Percentiles rank a stretch among this genome's conserved stretches.
Evolutionary conservation across 2,113 vertebrate genomes (phyloP).

Genomic region (Fregetta grallaria): DNA sequence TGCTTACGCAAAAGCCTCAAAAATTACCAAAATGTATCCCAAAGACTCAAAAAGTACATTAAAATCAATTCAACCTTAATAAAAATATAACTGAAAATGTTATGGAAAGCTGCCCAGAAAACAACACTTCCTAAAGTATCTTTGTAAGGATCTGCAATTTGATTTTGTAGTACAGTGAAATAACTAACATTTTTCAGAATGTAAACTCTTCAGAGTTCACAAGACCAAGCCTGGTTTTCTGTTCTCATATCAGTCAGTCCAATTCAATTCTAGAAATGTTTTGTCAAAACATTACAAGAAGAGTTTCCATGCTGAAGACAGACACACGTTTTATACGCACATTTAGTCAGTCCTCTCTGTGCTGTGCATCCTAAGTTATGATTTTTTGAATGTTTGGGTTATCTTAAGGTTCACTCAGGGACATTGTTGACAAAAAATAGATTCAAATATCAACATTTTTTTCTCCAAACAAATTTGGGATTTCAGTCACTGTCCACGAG

Average conservation of each 20-base stretch:
- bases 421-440: neutral
- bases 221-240: neutral
- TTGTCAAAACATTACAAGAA: neutral
- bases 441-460: neutral
- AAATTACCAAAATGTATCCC: neutral
- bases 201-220: neutral
- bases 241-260: neutral
- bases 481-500: neutral
- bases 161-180: neutral
- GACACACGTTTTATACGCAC: neutral
- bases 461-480: neutral
- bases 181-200: neutral
- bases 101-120: neutral
- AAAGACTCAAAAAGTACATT: neutral
- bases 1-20: neutral
- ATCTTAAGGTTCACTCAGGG: neutral
- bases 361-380: neutral
- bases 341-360: neutral
- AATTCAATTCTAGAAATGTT: neutral
- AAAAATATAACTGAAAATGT: neutral
- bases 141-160: neutral
- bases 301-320: neutral
- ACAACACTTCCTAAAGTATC: neutral
- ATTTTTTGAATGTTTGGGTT: neutral
- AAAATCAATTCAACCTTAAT: neutral